Evolutionary conservation across 1,140 invertebrate species (phyloP).

Genomic region (Bursaphelenchus mucronatus): DNA sequence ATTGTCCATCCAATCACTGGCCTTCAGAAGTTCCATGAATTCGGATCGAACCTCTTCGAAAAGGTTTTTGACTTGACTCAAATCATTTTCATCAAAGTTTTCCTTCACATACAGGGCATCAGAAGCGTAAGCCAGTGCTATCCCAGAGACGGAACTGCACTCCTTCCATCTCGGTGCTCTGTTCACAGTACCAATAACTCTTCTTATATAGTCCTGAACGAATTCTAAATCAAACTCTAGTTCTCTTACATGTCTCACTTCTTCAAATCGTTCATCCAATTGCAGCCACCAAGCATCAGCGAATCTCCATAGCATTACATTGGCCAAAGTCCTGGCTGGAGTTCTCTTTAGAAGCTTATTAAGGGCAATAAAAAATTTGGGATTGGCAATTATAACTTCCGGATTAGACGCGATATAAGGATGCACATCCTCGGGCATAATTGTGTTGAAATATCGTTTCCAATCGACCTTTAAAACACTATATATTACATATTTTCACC

Average conservation of each 20-base stretch:
- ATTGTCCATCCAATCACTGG: constrained; percentile 16
- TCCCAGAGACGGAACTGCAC: constrained; percentile 6
- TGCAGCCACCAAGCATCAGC: constrained; percentile 20
- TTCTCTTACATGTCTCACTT: constrained; percentile 7
- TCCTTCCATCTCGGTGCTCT: constrained; percentile 19
- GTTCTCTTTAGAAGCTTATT: constrained; percentile 15
- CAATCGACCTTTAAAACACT: constrained; percentile 28
- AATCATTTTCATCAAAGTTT: not conserved
- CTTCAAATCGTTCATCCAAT: constrained; percentile 13
- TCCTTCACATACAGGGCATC: constrained; percentile 7
- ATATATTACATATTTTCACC: constrained; percentile 17
- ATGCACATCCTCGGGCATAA: constrained; percentile 21
- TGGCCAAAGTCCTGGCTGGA: not conserved
- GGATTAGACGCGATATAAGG: constrained; percentile 19
- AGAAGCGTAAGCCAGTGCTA: constrained; percentile 7
- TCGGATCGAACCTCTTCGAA: constrained; percentile 6
- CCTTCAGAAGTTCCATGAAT: constrained; percentile 3
- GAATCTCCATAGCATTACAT: constrained; percentile 25
- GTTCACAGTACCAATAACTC: constrained; percentile 10
- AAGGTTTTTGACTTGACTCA: constrained; percentile 11
- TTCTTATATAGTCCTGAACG: constrained; percentile 17
- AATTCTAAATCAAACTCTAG: not conserved
- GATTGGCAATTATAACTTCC: constrained; percentile 22
- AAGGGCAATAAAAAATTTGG: constrained; percentile 11
- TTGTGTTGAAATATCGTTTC: constrained; percentile 17